Evolutionary conservation across 2,888 invertebrate species (phyloP).

Genomic region (Acronicta psi): DNA sequence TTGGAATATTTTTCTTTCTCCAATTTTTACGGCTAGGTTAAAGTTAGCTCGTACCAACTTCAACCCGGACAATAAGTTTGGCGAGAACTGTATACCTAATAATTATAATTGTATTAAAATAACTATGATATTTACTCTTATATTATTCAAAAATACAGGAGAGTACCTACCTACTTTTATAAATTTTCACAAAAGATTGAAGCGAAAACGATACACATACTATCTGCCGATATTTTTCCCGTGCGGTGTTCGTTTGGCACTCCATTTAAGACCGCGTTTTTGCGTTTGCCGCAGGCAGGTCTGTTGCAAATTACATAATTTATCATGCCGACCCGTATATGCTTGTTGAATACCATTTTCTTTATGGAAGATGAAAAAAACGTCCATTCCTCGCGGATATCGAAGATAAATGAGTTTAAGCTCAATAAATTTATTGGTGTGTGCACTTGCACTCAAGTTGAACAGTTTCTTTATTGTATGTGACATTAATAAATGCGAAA

Average conservation of each 20-base stretch:
- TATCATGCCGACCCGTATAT: constrained; percentile 73
- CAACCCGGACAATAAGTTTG: too few relatives aligned
- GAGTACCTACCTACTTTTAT: not conserved
- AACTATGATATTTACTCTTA: too few relatives aligned
- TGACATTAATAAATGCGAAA: too few relatives aligned
- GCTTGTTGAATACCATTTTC: constrained; percentile 69
- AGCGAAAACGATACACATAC: constrained; percentile 10
- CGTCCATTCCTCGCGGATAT: constrained; percentile 31
- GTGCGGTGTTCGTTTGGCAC: constrained; percentile 31
- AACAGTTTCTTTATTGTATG: too few relatives aligned
- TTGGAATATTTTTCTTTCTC: too few relatives aligned
- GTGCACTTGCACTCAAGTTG: too few relatives aligned
- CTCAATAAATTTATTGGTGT: constrained; percentile 59
- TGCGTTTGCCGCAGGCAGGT: constrained; percentile 52
- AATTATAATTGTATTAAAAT: too few relatives aligned
- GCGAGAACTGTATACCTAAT: too few relatives aligned
- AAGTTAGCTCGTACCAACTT: too few relatives aligned
- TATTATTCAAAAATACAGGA: not conserved
- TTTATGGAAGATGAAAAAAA: constrained; percentile 57
- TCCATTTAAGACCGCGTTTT: constrained; percentile 52
- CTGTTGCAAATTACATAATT: constrained; percentile 78
- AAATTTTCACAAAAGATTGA: constrained; percentile 13
- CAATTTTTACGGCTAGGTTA: too few relatives aligned
- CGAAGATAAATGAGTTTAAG: constrained; percentile 50
- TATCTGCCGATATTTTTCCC: constrained; percentile 37